phyloP scores from a whole-genome alignment of 1,140 invertebrate genomes.

The honey bee (Apis mellifera) region Amel_HAv3.1 CM009931.2:586001-586500 shows the following conservation, averaged over 20 bases:
- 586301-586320: neutral
- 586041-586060: no score
- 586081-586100: no score
- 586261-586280: neutral
- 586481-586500: no score
- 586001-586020: no score
- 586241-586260: neutral
- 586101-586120: slow-evolving; percentile 17
- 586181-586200: neutral
- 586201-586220: neutral
- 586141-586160: neutral
- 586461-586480: neutral
- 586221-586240: neutral
- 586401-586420: no score
- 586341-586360: neutral
- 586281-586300: neutral
- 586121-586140: neutral
- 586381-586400: no score
- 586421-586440: no score
- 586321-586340: neutral
- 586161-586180: slow-evolving; percentile 2
- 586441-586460: no score
- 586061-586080: neutral
- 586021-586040: no score
- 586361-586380: neutral